Base-by-base conservation (phyloP, 2,888 invertebrate genomes). In the Polia nebulosa region DNA sequence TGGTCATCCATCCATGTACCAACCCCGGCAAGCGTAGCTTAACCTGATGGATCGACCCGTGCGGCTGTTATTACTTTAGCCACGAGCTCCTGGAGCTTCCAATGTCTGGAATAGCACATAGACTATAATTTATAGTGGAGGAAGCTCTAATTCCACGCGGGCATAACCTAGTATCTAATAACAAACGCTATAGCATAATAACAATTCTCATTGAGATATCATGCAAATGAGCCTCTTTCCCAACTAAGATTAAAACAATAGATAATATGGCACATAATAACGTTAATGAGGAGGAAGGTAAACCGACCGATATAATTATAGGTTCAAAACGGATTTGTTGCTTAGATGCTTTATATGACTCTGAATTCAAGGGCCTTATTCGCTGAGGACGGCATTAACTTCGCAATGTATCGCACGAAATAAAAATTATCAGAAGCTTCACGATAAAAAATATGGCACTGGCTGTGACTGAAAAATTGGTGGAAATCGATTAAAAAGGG, bases 191-290 rank as follows among this genome's bases (percentile, higher is more conserved):
- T n/a, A 15, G 32, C 6, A 32, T 25, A 32, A 45, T 57, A 36
- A 67, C 15, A n/a, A 53, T 25, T 36, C 17, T 47, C 15, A 68
- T 69, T 39, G 27, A 52, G 34, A 57, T 25, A 20, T 58, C 11
- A 58, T 58, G 45, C 57, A 32, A 68, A 58, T 58, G 29, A 45
- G 25, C 17, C 6, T 25, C 29, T 32, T 39, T 68, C 36, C n/a
- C 29, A 17, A 57, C 22, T 25, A 53, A 53, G 25, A 22, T 45
- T 45, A 45, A 13, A 39, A 67, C 20, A 69, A 66, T 20, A 57
- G 52, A 67, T 39, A 47, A 58, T 51, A 41, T 17, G 27, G 27
- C 27, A 9, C n/a, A 20, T 58, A 32, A 6, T 41, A 67, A 15
- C 36, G 32, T 17, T 29, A 39, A 17, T 39, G 3, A 17, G 34